Conservation (phyloP, 2,888 invertebrate genomes). For the Andrena fulva region DNA sequence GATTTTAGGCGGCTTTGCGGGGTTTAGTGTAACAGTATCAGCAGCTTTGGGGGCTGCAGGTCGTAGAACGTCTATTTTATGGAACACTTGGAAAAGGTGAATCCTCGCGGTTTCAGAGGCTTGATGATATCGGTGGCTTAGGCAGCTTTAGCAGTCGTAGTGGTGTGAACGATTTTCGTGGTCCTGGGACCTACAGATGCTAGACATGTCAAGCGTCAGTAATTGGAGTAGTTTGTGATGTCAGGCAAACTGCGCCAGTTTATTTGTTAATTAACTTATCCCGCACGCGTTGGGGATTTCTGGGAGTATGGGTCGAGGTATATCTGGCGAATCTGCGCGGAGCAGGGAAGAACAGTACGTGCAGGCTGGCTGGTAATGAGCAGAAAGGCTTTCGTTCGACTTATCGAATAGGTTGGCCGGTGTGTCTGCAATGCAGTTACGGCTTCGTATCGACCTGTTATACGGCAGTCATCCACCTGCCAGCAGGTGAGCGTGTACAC, state of each 20-base stretch:
- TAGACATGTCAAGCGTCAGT: no score
- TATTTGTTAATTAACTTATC: conserved; percentile 3
- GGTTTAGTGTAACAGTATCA: neutral
- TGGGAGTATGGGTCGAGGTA: neutral
- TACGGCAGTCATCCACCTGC: conserved; percentile 78
- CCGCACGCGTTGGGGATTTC: neutral
- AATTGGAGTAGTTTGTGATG: no score
- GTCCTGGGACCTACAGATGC: no score
- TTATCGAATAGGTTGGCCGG: conserved; percentile 69
- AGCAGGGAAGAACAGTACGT: neutral
- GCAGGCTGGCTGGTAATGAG: conserved; percentile 17
- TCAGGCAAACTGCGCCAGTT: neutral
- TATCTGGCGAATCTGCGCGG: neutral
- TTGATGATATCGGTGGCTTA: no score
- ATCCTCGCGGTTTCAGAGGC: no score
- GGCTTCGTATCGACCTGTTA: conserved; percentile 79
- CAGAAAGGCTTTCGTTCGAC: conserved; percentile 47
- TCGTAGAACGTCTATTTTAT: neutral
- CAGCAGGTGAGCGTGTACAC: conserved; percentile 72
- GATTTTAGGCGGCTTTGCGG: neutral
- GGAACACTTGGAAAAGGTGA: neutral
- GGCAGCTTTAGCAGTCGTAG: no score
- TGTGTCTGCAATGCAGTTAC: conserved; percentile 81
- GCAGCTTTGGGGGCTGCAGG: neutral
- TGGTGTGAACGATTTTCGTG: no score